These are phyloP conservation scores for Simalia tracyae DNA, from an alignment of 2,797 vertebrate genomes.

Conservation along the genomic window DNA sequence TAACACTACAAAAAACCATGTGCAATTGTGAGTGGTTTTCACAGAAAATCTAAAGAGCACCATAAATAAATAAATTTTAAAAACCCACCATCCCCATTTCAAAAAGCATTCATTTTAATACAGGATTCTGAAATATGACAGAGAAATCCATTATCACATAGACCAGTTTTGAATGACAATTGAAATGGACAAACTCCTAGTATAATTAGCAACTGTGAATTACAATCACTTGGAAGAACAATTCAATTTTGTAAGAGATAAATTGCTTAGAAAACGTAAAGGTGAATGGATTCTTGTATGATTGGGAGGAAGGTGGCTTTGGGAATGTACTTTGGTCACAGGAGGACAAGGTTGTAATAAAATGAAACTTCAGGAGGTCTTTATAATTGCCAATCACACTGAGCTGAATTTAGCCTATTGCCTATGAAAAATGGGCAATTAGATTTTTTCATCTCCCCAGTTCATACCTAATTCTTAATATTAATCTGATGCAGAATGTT, in stretches of 20 bases:
- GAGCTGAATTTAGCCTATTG: slow-evolving; percentile 45
- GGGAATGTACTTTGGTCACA: slow-evolving; percentile 18
- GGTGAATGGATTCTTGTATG: slow-evolving; percentile 41
- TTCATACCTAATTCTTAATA: slow-evolving; percentile 51
- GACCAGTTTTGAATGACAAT: slow-evolving; percentile 15
- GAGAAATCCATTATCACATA: slow-evolving; percentile 3
- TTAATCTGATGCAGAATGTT: slow-evolving; percentile 31
- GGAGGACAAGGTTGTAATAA: slow-evolving; percentile 49
- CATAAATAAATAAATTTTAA: background rate
- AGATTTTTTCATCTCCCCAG: slow-evolving; percentile 31
- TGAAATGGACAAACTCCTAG: slow-evolving; percentile 1
- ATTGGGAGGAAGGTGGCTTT: slow-evolving; percentile 35
- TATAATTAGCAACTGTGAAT: slow-evolving; percentile 29
- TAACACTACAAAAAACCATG: background rate
- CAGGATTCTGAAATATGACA: background rate
- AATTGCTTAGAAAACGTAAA: slow-evolving; percentile 44
- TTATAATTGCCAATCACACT: slow-evolving; percentile 52
- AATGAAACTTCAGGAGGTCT: slow-evolving; percentile 51
- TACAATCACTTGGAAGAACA: slow-evolving; percentile 19
- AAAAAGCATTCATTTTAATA: background rate
- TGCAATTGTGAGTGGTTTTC: background rate
- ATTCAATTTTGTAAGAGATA: slow-evolving; percentile 35
- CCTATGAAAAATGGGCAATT: slow-evolving; percentile 39
- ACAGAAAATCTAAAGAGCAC: background rate
- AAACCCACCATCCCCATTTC: background rate